Evolutionary conservation across 1,140 invertebrate species (phyloP), one percentile per base, ranked within the genome.

Genomic region (Andrena cerasifolii): DNA sequence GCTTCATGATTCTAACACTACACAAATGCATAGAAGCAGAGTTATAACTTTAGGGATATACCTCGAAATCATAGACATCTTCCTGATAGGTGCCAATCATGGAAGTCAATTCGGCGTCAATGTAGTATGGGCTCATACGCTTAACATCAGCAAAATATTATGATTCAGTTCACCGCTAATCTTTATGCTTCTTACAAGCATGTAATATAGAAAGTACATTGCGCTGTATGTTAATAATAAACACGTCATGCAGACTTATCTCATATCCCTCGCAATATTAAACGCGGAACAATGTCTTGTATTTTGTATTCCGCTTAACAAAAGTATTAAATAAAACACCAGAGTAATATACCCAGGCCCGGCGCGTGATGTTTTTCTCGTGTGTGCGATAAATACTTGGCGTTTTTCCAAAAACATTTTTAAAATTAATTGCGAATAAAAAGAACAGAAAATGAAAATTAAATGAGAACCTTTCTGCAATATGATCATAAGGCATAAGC

Each of bases 111-210:
- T 95, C 95, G 83, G 95, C 95, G 88, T 95, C 95, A 94, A 95
- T 94, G 93, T 94, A 95, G 93, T 95, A 95, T 89, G 94, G 94
- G 93, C 94, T 94, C 95, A 95, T 95, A 93, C 94, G 94, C 95
- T 95, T 94, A 92, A 93, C 90, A 88, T 88, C 84, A 86, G 73
- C 83, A 86, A 84, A 87, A 88, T 84, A 87, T 88, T 84, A 89
- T 84, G 67, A 77, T 73, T 84, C 71, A 72, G 7, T 77, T 78
- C 62, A 78, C 56, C 58, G 68, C 40, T 28, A 56, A 40, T 36
- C 51, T 28, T 58, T 40, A 71, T 36, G 28, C 5, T 67, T 51
- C 7, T 66, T 79, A 24, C 2, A 12, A 45, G 73, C n/a, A 12
- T 40, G 74, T 51, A 54, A 28, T 40, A 68, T 18, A 49, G 3